Percentiles rank a stretch among this genome's conserved stretches.
These are phyloP conservation scores for Sphaerodactylus townsendi DNA, from an alignment of 2,113 vertebrate genomes.

Conservation along the genomic window DNA sequence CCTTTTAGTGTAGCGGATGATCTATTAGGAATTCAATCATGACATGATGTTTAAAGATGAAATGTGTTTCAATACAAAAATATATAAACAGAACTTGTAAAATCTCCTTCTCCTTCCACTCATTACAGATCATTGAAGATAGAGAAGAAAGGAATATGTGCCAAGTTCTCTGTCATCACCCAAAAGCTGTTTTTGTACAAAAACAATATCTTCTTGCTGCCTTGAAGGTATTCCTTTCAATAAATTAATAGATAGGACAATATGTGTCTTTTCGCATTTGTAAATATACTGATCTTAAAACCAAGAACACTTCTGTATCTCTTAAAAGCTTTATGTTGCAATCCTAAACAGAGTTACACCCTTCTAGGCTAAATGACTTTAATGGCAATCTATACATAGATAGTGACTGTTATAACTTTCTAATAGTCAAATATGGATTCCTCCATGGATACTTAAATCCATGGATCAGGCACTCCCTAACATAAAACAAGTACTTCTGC, in stretches of 20 bases:
- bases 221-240: neutral
- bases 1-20: neutral
- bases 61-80: neutral
- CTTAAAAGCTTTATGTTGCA: no score
- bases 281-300: neutral
- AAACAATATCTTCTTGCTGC: neutral
- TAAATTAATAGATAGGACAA: neutral
- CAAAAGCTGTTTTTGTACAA: neutral
- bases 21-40: no score
- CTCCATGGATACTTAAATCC: no score
- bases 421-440: no score
- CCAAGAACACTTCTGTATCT: no score
- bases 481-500: no score
- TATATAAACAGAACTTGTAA: neutral
- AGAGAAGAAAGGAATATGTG: neutral
- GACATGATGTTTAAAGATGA: neutral
- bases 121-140: neutral
- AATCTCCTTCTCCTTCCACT: neutral
- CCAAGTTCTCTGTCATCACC: neutral
- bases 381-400: no score
- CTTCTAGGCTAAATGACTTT: no score
- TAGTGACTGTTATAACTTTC: no score
- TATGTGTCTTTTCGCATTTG: neutral
- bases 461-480: no score
- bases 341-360: no score